Conservation (phyloP, 2,113 vertebrate genomes). For the Danionella cerebrum region DNA sequence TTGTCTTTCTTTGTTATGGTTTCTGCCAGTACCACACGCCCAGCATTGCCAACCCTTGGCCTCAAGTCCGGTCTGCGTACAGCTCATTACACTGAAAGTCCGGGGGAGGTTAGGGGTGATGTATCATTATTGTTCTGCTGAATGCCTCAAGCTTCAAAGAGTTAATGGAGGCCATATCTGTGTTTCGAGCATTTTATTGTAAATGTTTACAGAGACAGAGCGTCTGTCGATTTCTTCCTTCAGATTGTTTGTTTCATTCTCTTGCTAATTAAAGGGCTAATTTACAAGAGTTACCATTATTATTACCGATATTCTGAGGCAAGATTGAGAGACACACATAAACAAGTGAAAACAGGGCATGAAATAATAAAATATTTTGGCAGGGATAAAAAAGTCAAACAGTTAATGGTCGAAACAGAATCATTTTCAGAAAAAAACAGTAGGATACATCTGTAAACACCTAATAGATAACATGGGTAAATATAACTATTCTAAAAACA, state of each 20-base stretch:
- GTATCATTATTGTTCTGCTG: slow-evolving; percentile 34
- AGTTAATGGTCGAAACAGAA: too few relatives aligned
- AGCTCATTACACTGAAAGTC: slow-evolving; percentile 61
- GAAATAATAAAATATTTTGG: too few relatives aligned
- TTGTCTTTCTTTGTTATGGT: slow-evolving; percentile 38
- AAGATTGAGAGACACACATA: too few relatives aligned
- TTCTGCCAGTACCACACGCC: background rate
- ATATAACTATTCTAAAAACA: too few relatives aligned
- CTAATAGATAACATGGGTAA: too few relatives aligned
- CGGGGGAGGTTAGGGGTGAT: slow-evolving; percentile 41
- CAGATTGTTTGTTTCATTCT: background rate
- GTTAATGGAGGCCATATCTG: slow-evolving; percentile 24
- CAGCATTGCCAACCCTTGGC: slow-evolving; percentile 1
- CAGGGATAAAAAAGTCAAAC: too few relatives aligned
- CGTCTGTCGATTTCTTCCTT: background rate
- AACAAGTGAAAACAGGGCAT: too few relatives aligned
- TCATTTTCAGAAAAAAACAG: too few relatives aligned
- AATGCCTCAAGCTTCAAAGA: background rate
- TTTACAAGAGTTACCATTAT: too few relatives aligned
- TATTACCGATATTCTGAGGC: too few relatives aligned
- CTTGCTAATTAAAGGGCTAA: background rate
- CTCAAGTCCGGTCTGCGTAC: slow-evolving; percentile 33
- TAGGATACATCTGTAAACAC: too few relatives aligned
- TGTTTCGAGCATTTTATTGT: slow-evolving; percentile 11
- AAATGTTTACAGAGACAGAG: background rate